These are phyloP conservation scores for Spisula solida DNA, from an alignment of 2,888 invertebrate genomes.

Conservation along the genomic window DNA sequence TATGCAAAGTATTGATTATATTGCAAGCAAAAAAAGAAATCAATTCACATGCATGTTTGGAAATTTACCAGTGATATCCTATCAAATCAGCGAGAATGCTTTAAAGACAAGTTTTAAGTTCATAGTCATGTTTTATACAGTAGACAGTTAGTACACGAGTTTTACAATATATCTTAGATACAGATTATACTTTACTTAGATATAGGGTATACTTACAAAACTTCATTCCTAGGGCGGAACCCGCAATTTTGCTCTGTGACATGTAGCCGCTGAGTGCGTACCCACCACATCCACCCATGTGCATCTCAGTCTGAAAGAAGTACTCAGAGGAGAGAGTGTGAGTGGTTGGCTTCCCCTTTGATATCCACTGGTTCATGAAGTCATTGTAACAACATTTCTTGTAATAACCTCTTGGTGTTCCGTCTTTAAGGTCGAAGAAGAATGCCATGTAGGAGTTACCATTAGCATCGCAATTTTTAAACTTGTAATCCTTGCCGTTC, in stretches of 20 bases:
- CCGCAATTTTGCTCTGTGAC: neutral
- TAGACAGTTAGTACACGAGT: too few relatives aligned
- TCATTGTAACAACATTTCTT: neutral
- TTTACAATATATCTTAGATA: too few relatives aligned
- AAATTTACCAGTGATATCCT: too few relatives aligned
- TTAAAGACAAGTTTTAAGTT: too few relatives aligned
- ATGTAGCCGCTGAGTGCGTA: slow-evolving; percentile 12
- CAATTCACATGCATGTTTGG: too few relatives aligned
- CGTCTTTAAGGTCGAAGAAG: slow-evolving; percentile 35
- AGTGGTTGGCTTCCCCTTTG: neutral
- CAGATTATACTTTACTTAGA: too few relatives aligned
- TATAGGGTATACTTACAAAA: neutral
- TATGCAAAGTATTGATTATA: too few relatives aligned
- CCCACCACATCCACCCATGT: slow-evolving; percentile 53
- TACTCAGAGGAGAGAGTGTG: slow-evolving; percentile 20
- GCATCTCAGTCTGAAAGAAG: slow-evolving; percentile 41
- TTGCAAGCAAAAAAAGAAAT: too few relatives aligned
- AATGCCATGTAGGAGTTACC: slow-evolving; percentile 52
- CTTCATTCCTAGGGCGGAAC: slow-evolving; percentile 15
- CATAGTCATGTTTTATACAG: too few relatives aligned
- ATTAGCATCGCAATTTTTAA: slow-evolving; percentile 58
- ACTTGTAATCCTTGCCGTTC: slow-evolving; percentile 41
- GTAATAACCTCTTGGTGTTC: slow-evolving; percentile 37
- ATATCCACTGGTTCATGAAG: slow-evolving; percentile 31
- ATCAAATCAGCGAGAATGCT: too few relatives aligned